Evolutionary conservation across 92 coral and sea anemone genomes (phyloP).

Genomic region (Epizoanthus illoricatus): DNA sequence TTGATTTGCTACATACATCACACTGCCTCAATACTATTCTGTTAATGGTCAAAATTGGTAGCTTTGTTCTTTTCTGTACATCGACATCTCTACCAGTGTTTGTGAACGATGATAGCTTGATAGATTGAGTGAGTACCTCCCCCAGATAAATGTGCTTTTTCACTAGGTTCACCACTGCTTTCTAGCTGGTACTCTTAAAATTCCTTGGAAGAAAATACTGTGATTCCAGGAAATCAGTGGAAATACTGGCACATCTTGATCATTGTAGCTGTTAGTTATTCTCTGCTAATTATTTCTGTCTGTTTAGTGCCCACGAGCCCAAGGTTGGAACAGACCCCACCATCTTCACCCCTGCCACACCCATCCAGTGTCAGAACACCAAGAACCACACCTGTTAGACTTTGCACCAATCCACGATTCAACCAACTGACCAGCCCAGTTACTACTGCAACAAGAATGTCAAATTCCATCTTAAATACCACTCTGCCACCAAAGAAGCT

Average conservation of each 20-base stretch:
- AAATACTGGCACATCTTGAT: background rate
- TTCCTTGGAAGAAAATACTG: background rate
- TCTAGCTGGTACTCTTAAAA: too few relatives aligned
- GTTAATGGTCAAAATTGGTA: too few relatives aligned
- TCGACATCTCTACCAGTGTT: too few relatives aligned
- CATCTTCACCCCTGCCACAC: slow-evolving; percentile 14
- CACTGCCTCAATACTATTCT: too few relatives aligned
- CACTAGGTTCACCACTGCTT: too few relatives aligned
- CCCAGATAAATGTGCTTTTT: too few relatives aligned
- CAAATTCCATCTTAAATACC: slow-evolving; percentile 14
- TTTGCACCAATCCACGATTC: slow-evolving; percentile 65
- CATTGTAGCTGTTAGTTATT: background rate
- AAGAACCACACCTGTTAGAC: slow-evolving; percentile 46
- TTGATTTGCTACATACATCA: too few relatives aligned
- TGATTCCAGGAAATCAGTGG: background rate
- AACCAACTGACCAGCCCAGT: slow-evolving; percentile 57
- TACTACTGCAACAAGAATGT: slow-evolving; percentile 34
- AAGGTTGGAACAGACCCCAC: slow-evolving; percentile 8
- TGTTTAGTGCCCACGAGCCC: slow-evolving; percentile 19
- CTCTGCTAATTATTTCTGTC: background rate
- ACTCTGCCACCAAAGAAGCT: slow-evolving; percentile 43
- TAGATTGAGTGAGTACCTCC: too few relatives aligned
- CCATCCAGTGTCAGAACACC: slow-evolving; percentile 13
- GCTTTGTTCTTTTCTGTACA: too few relatives aligned
- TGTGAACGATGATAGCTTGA: too few relatives aligned